Conservation (phyloP, 30 jellyfish, hydroid and myxozoan genomes). For the Aurelia sp. region DNA sequence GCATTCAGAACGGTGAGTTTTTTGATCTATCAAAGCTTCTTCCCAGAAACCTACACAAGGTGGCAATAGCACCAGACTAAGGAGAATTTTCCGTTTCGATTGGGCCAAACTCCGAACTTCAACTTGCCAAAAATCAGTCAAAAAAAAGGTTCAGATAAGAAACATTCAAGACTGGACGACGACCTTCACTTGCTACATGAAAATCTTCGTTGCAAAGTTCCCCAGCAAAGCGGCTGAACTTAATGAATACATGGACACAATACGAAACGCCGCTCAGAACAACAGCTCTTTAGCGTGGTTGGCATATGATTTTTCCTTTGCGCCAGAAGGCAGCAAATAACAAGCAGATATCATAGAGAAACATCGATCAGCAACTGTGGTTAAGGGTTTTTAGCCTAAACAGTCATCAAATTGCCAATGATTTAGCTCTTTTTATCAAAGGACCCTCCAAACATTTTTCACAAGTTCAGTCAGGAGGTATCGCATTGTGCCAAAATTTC, state of each 20-base stretch:
- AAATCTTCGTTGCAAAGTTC: not conserved
- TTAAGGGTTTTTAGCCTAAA: not conserved
- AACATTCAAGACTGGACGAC: too few species aligned
- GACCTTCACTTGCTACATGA: too few species aligned
- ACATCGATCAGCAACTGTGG: not conserved
- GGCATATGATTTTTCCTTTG: not conserved
- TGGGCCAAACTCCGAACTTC: not conserved
- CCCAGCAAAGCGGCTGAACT: not conserved
- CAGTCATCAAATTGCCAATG: too few species aligned
- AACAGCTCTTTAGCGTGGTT: not conserved
- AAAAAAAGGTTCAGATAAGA: too few species aligned
- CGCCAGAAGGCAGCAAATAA: not conserved
- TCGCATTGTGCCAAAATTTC: not conserved
- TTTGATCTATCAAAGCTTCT: not conserved
- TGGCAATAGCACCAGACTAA: not conserved
- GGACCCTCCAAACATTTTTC: not conserved
- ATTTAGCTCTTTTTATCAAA: not conserved
- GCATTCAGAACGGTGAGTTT: not conserved
- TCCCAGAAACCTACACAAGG: not conserved
- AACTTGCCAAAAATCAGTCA: not conserved
- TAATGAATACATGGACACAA: not conserved
- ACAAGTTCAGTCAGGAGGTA: not conserved
- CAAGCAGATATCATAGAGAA: not conserved
- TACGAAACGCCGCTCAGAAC: not conserved
- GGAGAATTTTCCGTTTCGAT: not conserved